A percentile compares a stretch with the other conserved stretches of the same genome.
Evolutionary conservation across 2,888 invertebrate species (phyloP).

Genomic region (Mesorhabditis sp.): DNA sequence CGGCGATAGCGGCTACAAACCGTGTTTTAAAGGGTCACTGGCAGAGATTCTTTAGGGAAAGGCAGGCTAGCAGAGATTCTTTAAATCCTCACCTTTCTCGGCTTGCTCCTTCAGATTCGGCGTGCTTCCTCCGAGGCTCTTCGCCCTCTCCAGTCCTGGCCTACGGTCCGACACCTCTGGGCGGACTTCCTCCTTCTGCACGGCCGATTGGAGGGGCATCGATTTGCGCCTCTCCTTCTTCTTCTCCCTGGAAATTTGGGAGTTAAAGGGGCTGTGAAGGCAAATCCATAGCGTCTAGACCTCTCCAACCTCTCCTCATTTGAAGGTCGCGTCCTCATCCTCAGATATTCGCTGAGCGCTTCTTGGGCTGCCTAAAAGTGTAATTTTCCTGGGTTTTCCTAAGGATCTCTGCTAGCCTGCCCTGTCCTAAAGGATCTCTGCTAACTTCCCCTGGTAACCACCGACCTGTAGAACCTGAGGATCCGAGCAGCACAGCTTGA

Average conservation of each 20-base stretch:
- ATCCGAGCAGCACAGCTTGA: slow-evolving; percentile 48
- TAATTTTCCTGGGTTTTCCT: too few species aligned
- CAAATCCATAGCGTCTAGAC: background rate
- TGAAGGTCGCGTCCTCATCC: slow-evolving; percentile 29
- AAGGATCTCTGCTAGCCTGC: too few species aligned
- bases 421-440: too few species aligned
- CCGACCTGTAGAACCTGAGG: slow-evolving; percentile 41
- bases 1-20: background rate
- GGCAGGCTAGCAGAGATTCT: too few species aligned
- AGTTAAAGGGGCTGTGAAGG: too few species aligned
- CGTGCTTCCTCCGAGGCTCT: slow-evolving; percentile 32
- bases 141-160: slow-evolving; percentile 18
- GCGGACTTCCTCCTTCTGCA: slow-evolving; percentile 20
- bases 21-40: too few species aligned
- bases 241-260: slow-evolving; percentile 25
- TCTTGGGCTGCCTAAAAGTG: slow-evolving; percentile 44
- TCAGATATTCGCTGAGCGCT: slow-evolving; percentile 46
- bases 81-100: background rate
- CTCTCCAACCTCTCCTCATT: slow-evolving; percentile 26
- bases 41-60: too few species aligned
- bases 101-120: slow-evolving; percentile 28
- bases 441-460: too few species aligned
- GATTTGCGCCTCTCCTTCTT: slow-evolving; percentile 48
- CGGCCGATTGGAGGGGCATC: slow-evolving; percentile 43
- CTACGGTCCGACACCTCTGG: slow-evolving; percentile 8